Percentiles rank a stretch among this genome's conserved stretches.
phyloP scores from a whole-genome alignment of 1,140 invertebrate genomes.

The Liolophura sinensis region DNA sequence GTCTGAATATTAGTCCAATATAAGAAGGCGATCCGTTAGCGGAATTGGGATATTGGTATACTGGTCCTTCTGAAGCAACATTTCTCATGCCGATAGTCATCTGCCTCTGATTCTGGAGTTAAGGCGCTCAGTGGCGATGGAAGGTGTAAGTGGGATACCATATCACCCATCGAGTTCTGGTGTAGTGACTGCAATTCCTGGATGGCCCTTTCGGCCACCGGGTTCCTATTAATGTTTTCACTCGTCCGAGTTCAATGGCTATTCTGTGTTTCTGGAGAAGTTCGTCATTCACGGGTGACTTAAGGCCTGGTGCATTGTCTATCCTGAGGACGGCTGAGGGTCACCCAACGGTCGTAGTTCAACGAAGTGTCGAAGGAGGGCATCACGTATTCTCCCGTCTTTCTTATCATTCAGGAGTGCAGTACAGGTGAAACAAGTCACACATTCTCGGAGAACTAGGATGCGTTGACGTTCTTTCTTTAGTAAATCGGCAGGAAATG shows the following conservation, averaged over 20 bases:
- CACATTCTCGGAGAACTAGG: too few species aligned
- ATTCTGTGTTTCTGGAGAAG: too few species aligned
- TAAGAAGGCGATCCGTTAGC: too few species aligned
- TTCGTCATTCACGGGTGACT: constrained; percentile 15
- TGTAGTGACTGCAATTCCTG: constrained; percentile 9
- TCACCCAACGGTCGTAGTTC: constrained; percentile 18
- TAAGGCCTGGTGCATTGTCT: constrained; percentile 25
- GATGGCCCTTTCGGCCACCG: constrained; percentile 23
- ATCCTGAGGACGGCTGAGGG: constrained; percentile 18
- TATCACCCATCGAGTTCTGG: constrained; percentile 1
- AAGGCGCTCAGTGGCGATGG: constrained; percentile 12
- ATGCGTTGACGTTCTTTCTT: too few species aligned
- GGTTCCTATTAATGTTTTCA: constrained; percentile 26
- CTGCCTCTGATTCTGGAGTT: not conserved
- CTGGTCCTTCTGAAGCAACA: constrained; percentile 20
- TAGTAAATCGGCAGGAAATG: constrained; percentile 22
- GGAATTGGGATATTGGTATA: constrained; percentile 11
- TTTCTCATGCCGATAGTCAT: constrained; percentile 16
- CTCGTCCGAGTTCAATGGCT: too few species aligned
- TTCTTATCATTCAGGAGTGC: constrained; percentile 11
- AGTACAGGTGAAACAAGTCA: too few species aligned
- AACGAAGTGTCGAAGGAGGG: constrained; percentile 2
- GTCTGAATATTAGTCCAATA: too few species aligned
- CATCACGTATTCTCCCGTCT: constrained; percentile 6
- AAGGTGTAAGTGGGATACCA: constrained; percentile 4